phyloP scores from a whole-genome alignment of 2,797 vertebrate species.

The Todus mexicanus region DNA sequence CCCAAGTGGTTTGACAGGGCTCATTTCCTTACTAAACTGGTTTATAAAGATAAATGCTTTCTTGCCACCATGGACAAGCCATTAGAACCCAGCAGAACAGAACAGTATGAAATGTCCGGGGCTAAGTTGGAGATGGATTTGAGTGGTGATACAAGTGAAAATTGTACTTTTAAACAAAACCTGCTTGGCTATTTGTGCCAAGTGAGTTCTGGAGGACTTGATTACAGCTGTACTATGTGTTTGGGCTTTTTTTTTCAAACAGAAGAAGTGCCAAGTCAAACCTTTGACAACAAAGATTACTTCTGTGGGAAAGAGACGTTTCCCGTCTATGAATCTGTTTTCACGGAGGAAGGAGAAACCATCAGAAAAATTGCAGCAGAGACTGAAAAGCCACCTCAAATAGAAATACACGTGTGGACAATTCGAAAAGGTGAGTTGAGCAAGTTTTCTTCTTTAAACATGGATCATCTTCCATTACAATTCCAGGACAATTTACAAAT shows the following conservation, averaged over 20 bases:
- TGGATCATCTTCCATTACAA: background rate
- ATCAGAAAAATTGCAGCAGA: slow-evolving; percentile 81
- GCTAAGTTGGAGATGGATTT: background rate
- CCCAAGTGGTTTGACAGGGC: background rate
- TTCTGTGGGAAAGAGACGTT: slow-evolving; percentile 80
- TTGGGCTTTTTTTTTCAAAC: slow-evolving; percentile 31
- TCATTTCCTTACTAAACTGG: background rate
- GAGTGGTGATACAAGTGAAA: background rate
- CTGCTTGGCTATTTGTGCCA: background rate
- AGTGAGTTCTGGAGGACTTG: background rate
- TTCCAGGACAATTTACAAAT: background rate
- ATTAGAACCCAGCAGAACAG: background rate
- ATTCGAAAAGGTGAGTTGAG: slow-evolving; percentile 77
- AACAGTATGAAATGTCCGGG: background rate
- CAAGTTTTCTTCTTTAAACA: background rate
- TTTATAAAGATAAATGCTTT: background rate
- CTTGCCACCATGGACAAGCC: background rate
- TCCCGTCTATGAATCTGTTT: slow-evolving; percentile 79
- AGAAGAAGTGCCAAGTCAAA: slow-evolving; percentile 75
- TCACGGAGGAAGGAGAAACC: slow-evolving; percentile 73
- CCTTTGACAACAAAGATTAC: slow-evolving; percentile 75
- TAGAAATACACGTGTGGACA: slow-evolving; percentile 81
- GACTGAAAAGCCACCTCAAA: slow-evolving; percentile 73
- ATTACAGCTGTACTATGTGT: slow-evolving; percentile 24
- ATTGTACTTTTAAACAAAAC: background rate